Evolutionary conservation across 2,888 invertebrate species (phyloP).

Genomic region (Macrosoma leucophasiata): DNA sequence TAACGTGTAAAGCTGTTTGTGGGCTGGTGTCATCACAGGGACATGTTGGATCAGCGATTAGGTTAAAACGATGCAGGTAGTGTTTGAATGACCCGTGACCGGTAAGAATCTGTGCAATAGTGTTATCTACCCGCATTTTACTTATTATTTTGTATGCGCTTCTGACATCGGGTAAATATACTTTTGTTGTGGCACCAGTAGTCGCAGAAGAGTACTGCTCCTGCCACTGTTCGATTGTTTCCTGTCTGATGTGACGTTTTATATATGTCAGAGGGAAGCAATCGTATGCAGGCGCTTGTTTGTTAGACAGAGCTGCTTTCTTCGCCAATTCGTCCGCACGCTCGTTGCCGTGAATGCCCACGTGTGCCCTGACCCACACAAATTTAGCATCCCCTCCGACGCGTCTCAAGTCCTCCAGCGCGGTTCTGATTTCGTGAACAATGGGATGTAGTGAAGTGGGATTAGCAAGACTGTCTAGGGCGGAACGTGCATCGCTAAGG

Average conservation of each 20-base stretch:
- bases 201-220: neutral
- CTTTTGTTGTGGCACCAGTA: neutral
- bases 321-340: no score
- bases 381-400: neutral
- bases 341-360: neutral
- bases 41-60: no score
- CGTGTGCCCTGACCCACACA: neutral
- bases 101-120: neutral
- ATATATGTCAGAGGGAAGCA: neutral
- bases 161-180: neutral
- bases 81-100: no score
- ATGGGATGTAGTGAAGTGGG: neutral
- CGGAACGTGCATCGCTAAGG: neutral
- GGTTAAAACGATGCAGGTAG: no score
- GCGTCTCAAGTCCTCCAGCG: neutral
- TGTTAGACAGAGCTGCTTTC: no score
- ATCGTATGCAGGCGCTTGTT: no score
- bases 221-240: neutral
- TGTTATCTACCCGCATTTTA: neutral
- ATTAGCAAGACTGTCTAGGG: neutral
- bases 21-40: no score
- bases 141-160: neutral
- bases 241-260: neutral
- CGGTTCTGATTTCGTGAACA: neutral
- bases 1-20: no score